Conservation (phyloP, 1,140 invertebrate genomes). For the Mylabris phalerata region DNA sequence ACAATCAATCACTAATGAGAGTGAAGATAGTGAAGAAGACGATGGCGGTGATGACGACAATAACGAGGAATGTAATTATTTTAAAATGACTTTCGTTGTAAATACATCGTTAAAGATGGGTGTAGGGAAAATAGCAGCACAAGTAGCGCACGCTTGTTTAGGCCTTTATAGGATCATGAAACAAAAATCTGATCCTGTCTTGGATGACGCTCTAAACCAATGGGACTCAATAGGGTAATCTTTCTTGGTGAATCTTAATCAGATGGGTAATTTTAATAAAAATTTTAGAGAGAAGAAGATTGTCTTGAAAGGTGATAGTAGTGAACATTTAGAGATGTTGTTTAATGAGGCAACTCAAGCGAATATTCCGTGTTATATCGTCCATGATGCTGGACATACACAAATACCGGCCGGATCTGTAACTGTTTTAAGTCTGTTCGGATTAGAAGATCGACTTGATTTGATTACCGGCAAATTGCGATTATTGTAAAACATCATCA, state of each 20-base stretch:
- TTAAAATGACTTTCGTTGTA: constrained; percentile 63
- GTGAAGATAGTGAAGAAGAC: constrained; percentile 20
- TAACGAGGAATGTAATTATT: constrained; percentile 39
- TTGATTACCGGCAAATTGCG: constrained; percentile 44
- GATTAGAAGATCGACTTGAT: constrained; percentile 43
- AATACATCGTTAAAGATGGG: constrained; percentile 56
- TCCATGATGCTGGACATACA: constrained; percentile 57
- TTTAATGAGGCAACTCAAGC: constrained; percentile 45
- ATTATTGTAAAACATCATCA: constrained; percentile 35
- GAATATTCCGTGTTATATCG: constrained; percentile 49
- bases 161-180: constrained; percentile 47
- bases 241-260: constrained; percentile 4
- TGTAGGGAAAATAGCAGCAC: constrained; percentile 55
- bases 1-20: not conserved
- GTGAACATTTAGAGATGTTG: constrained; percentile 48
- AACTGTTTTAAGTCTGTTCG: constrained; percentile 49
- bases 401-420: constrained; percentile 49
- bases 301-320: constrained; percentile 52
- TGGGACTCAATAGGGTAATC: constrained; percentile 50
- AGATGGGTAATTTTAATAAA: not conserved
- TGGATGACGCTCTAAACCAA: constrained; percentile 44
- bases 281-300: constrained; percentile 54
- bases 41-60: constrained; percentile 28
- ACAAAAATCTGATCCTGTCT: constrained; percentile 32
- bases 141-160: constrained; percentile 55